Conservation (phyloP, 2,113 vertebrate genomes). For the Tapirus terrestris region DNA sequence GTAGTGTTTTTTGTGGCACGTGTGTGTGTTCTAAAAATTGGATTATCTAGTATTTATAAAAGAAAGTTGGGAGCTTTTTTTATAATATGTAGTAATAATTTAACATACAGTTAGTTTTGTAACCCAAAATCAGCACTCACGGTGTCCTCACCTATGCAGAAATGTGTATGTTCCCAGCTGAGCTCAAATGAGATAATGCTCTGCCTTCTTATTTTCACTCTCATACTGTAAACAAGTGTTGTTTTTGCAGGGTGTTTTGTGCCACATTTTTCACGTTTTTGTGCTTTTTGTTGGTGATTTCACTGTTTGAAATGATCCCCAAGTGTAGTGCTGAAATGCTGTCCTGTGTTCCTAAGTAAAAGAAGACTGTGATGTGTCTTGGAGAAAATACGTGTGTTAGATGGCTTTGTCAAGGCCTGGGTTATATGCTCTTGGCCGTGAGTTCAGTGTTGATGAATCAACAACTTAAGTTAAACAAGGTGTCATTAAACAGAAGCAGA, state of each 20-base stretch:
- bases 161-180: background rate
- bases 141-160: background rate
- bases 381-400: background rate
- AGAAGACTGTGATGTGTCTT: background rate
- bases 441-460: background rate
- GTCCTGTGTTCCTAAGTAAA: background rate
- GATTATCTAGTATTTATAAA: background rate
- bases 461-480: accelerated
- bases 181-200: background rate
- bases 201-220: background rate
- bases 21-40: background rate
- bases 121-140: background rate
- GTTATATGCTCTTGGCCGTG: background rate
- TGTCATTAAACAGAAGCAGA: background rate
- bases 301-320: background rate
- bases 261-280: background rate
- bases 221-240: background rate
- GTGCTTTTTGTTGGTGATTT: background rate
- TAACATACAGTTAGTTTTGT: background rate
- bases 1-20: background rate
- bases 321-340: too few species aligned
- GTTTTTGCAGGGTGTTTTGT: background rate
- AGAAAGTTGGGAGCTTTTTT: background rate
- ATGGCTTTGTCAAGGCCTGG: background rate
- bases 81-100: background rate